These are phyloP conservation scores for Mormyrus proboscirostris DNA, from an alignment of 2,797 vertebrate genomes.

Conservation along the genomic window DNA sequence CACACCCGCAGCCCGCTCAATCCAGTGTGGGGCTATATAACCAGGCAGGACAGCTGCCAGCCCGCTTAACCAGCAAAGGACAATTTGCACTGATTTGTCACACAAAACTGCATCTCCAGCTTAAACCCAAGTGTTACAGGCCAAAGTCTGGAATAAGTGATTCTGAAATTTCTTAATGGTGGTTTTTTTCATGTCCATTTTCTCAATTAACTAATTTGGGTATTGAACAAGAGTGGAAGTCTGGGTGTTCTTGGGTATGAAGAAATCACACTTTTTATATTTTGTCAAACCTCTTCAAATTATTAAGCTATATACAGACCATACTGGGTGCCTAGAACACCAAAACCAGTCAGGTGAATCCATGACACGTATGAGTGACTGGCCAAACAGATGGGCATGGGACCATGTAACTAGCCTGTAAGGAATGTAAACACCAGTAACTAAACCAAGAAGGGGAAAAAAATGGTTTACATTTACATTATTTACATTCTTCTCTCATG, in stretches of 20 bases:
- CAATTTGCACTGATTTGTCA: background rate
- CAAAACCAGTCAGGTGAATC: background rate
- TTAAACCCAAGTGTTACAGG: background rate
- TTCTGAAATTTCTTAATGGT: background rate
- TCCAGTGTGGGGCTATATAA: background rate
- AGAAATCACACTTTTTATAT: background rate
- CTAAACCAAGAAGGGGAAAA: background rate
- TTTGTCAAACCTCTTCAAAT: background rate
- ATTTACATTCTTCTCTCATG: background rate
- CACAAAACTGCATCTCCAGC: background rate
- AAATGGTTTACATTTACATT: background rate
- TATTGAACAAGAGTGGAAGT: background rate
- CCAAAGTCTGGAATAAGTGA: background rate
- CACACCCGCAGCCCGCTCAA: background rate
- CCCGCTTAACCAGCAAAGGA: background rate
- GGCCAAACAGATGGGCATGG: background rate
- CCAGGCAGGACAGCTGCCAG: conserved; percentile 4
- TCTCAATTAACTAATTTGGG: background rate
- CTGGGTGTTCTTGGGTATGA: background rate
- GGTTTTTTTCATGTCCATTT: background rate
- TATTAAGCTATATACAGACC: background rate
- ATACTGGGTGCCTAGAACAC: background rate
- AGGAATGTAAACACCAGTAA: background rate
- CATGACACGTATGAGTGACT: background rate
- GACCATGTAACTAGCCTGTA: background rate